A percentile compares a stretch with the other conserved stretches of the same genome.
Conservation (phyloP, 2,888 invertebrate genomes). For the Luperina testacea region DNA sequence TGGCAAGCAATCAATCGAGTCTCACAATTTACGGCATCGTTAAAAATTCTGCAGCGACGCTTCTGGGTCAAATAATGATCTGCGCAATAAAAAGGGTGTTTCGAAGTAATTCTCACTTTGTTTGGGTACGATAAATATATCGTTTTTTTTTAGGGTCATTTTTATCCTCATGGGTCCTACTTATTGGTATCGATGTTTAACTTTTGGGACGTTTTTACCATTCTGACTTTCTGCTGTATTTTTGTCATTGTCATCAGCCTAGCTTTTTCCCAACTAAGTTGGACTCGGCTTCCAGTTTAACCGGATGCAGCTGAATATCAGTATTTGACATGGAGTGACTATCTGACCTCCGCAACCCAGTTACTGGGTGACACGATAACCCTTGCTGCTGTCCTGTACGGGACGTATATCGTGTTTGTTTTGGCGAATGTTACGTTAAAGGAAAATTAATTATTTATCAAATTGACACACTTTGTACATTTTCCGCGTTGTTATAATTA, state of each 20-base stretch:
- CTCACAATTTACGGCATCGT: slow-evolving; percentile 41
- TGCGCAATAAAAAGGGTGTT: slow-evolving; percentile 39
- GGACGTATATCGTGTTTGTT: too few relatives aligned
- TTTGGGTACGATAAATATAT: slow-evolving; percentile 11
- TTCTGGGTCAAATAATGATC: slow-evolving; percentile 42
- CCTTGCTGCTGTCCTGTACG: too few relatives aligned
- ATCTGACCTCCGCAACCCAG: too few relatives aligned
- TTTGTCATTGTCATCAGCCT: neutral
- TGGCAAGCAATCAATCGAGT: slow-evolving; percentile 45
- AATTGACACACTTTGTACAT: too few relatives aligned
- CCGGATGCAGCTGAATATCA: neutral
- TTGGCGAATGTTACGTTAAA: too few relatives aligned
- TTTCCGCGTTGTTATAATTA: too few relatives aligned
- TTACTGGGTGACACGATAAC: too few relatives aligned
- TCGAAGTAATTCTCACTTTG: slow-evolving; percentile 48
- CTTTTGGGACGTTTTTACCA: neutral
- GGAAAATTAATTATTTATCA: too few relatives aligned
- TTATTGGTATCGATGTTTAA: neutral
- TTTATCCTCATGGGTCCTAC: neutral
- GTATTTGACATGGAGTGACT: neutral
- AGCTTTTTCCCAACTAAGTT: too few relatives aligned
- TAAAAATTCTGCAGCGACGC: slow-evolving; percentile 42
- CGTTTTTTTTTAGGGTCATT: slow-evolving; percentile 31
- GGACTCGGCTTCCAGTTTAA: neutral
- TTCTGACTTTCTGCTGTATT: neutral